phyloP scores from a whole-genome alignment of 2,797 vertebrate species.

The Acomys russatus region DNA sequence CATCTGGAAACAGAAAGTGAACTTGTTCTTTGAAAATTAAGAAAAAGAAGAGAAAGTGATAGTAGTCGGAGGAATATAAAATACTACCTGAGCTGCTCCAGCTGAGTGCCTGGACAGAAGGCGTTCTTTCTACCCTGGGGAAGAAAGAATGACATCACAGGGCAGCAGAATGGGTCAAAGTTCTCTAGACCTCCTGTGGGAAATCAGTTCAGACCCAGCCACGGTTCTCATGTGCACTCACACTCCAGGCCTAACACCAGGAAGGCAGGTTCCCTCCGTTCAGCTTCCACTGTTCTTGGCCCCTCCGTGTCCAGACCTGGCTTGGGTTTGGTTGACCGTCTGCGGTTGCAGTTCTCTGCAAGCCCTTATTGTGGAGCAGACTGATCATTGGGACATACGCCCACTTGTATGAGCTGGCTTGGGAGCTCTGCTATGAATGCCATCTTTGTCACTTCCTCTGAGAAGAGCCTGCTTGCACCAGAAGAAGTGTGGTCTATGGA shows the following conservation, averaged over 20 bases:
- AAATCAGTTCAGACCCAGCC: background rate
- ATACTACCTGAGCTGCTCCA: background rate
- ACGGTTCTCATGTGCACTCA: background rate
- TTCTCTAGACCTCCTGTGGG: background rate
- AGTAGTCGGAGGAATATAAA: background rate
- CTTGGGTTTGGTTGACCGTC: background rate
- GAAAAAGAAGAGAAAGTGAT: background rate
- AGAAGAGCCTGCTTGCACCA: background rate
- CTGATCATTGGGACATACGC: accelerated
- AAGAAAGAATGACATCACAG: background rate
- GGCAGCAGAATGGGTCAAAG: too few species aligned
- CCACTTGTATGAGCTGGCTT: accelerated
- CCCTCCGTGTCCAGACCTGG: background rate
- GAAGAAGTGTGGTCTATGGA: background rate
- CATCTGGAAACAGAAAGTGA: background rate
- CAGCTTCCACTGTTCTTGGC: background rate
- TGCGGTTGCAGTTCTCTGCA: background rate
- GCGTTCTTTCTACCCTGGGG: background rate
- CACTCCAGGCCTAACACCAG: background rate
- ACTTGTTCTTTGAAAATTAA: conserved; percentile 22
- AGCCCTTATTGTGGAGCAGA: background rate
- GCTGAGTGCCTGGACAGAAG: background rate
- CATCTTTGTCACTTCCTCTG: too few species aligned
- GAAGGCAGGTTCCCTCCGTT: background rate
- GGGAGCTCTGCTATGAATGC: background rate